Evolutionary conservation across 2,113 vertebrate species (phyloP).

Genomic region (Engraulis encrasicolus): DNA sequence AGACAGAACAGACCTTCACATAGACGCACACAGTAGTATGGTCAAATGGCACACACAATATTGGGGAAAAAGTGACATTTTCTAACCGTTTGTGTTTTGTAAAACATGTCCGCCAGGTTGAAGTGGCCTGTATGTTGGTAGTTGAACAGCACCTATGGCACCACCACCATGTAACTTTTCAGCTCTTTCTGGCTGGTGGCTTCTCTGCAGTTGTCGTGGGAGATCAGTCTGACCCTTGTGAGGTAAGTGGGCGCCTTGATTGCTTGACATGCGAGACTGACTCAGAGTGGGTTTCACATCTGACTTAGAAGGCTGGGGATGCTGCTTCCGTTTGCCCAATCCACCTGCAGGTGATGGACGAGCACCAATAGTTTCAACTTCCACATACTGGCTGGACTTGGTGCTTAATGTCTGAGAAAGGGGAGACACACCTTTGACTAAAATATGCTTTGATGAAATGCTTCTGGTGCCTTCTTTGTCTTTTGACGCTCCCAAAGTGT

Average conservation of each 20-base stretch:
- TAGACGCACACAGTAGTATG: background rate
- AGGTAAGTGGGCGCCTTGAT: background rate
- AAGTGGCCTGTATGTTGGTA: background rate
- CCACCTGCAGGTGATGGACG: background rate
- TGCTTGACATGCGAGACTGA: background rate
- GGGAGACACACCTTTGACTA: background rate
- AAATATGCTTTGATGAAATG: background rate
- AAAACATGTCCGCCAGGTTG: constrained; percentile 13
- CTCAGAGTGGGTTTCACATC: background rate
- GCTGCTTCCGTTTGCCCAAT: background rate
- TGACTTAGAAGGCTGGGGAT: background rate
- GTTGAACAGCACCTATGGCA: too few relatives aligned
- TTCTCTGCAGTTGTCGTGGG: background rate
- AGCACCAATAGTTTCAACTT: background rate
- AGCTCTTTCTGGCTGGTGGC: background rate
- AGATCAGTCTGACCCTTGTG: background rate
- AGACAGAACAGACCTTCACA: background rate
- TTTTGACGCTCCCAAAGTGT: background rate
- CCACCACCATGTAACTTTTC: background rate
- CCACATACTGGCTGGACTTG: background rate
- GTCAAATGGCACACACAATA: background rate
- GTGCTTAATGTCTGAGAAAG: background rate
- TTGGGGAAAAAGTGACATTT: background rate
- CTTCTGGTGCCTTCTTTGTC: background rate
- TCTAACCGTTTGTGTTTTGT: background rate